Evolutionary conservation across 2,888 invertebrate genomes (phyloP), one percentile per base, ranked within the genome.

Genomic region (Tineola bisselliella): DNA sequence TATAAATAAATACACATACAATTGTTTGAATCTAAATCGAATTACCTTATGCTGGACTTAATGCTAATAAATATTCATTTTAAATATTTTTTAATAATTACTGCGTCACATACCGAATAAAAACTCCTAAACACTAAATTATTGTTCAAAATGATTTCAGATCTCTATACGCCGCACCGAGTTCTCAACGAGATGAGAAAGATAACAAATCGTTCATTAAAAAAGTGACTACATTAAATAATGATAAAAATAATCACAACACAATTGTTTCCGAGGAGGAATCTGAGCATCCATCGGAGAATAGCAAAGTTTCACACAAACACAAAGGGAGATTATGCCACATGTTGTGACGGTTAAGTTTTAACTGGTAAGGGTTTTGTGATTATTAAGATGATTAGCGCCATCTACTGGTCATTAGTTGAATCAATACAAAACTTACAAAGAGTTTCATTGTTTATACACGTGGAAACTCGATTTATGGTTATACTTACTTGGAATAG

Each of bases 331-430:
- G 86, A 44, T 74, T 88, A 30, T 88, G 87, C 70, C 86, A 86
- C 59, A 77, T 88, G 77, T 87, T 88, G 88, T 88, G 88, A 88
- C 88, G 84, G 70, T 77, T 86, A 75, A 84, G 82, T 71, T 76
- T 79, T 33, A 81, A 83, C 77, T 82, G 86, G 86, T 87, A 61
- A 77, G 80, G 66, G 5, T 31, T 25, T 48, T 48, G 4, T 48
- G 44, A n/a, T 44, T 44, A 13, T 44, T 44, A 13, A 44, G 25
- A 6, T 25, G 25, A 25, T 4, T 4, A 6, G 4, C 25, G 6
- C 2, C 25, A 25, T 6, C 25, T 25, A 25, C 2, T 2, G 4
- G 25, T 25, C 25, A n/a, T n/a, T n/a, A n/a, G n/a, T n/a, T n/a
- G n/a, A n/a, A n/a, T n/a, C n/a, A n/a, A n/a, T n/a, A n/a, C n/a